Base-by-base conservation (phyloP, 2,888 invertebrate species). In the Diogma glabrata region DNA sequence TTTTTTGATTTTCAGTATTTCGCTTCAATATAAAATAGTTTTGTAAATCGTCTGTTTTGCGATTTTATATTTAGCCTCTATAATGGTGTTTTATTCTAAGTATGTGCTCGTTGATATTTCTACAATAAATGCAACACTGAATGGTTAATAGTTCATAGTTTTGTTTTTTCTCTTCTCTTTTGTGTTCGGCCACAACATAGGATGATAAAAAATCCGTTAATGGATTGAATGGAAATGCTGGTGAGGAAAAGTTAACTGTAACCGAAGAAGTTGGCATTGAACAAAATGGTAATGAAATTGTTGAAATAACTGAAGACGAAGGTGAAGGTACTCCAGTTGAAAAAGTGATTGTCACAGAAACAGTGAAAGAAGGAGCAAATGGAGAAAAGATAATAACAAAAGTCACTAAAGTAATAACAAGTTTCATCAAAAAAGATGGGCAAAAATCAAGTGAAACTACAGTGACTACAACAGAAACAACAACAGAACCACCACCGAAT, bases 371-470 rank as follows among this genome's bases (percentile, higher is more conserved):
- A 23, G 51, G 48, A 10, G 22, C 22, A 33, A 46, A 52, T 19
- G 36, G 26, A 16, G 49, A 30, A 7, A 49, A 49, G 28, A 10
- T 20, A 10, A 14, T 49, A 12, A 30, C 24, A 36, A n/a, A 14
- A 22, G 43, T 28, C 1, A 30, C 46, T 36, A 36, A 33, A 14
- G 49, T 53, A 1, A 46, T 49, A 30, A 28, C 20, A 16, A 50
- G 48, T 36, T 51, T 51, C 6, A 52, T 45, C 16, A 47, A 50
- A 51, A 51, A 53, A 50, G 50, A 49, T n/a, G 40, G 49, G n/a
- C 51, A 52, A 40, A 53, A 30, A 19, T 22, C 53, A 49, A 52
- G 53, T 9, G 51, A 52, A 24, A 40, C 50, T 16, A 10, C 55
- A 17, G 49, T 48, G 43, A 56, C 53, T 26, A 48, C 23, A 28